A percentile compares a stretch with the other conserved stretches of the same genome.
Conservation (phyloP, 2,113 vertebrate species). For the Rana temporaria region DNA sequence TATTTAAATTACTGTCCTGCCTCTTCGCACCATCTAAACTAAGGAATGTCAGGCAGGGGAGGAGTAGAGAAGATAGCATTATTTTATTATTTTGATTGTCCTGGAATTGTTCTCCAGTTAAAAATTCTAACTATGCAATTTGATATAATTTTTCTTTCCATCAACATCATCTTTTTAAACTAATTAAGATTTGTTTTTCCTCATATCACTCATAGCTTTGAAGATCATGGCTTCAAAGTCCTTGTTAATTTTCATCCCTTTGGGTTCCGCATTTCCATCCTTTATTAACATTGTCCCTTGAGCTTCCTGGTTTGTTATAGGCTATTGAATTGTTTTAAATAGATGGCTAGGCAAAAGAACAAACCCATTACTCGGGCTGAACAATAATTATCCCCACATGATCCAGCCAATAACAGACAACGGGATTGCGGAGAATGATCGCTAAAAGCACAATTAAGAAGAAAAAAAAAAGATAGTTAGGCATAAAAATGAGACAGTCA, state of each 20-base stretch:
- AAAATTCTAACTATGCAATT: neutral
- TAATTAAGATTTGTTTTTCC: neutral
- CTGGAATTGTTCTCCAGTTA: neutral
- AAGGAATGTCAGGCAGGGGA: no score
- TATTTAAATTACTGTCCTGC: no score
- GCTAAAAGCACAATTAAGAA: conserved; percentile 1
- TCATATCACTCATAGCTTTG: neutral
- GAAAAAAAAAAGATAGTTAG: neutral
- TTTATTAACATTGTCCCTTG: conserved; percentile 22
- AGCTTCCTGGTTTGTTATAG: conserved; percentile 29
- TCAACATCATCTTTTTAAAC: neutral
- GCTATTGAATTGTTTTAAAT: conserved; percentile 44
- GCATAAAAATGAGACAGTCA: neutral
- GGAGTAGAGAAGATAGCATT: neutral
- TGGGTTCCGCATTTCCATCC: conserved; percentile 18
- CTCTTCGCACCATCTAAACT: no score
- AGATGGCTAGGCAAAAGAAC: conserved; percentile 22
- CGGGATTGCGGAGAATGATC: neutral
- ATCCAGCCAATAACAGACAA: conserved; percentile 21
- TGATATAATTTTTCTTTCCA: neutral
- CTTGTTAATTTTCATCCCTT: neutral
- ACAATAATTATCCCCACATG: conserved; percentile 43
- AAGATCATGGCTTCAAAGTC: neutral
- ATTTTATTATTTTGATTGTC: neutral
- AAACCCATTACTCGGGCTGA: conserved; percentile 21